These are phyloP conservation scores for Amphipoea oculea DNA, from an alignment of 2,888 invertebrate genomes.

Conservation along the genomic window DNA sequence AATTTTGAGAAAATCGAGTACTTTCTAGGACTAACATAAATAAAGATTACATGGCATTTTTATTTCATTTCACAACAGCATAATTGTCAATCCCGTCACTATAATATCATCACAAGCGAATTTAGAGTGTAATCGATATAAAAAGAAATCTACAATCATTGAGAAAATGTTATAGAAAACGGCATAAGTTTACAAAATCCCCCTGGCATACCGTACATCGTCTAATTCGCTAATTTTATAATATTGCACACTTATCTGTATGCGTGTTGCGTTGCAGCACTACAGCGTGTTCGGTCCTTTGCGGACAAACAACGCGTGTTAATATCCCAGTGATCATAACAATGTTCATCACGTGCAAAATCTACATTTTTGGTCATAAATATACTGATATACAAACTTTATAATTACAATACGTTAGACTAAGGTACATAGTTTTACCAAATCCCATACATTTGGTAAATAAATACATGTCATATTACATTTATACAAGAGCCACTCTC, in stretches of 20 bases:
- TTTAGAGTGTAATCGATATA: slow-evolving; percentile 32
- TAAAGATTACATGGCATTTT: slow-evolving; percentile 56
- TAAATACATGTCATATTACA: slow-evolving; percentile 73
- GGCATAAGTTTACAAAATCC: slow-evolving; percentile 41
- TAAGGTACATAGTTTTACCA: slow-evolving; percentile 68
- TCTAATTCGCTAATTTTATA: slow-evolving; percentile 46
- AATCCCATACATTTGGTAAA: slow-evolving; percentile 72
- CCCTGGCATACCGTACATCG: slow-evolving; percentile 55
- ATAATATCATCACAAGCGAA: slow-evolving; percentile 46
- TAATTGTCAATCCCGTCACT: slow-evolving; percentile 31
- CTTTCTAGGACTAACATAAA: slow-evolving; percentile 22
- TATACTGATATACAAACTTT: slow-evolving; percentile 87
- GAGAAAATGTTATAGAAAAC: slow-evolving; percentile 48
- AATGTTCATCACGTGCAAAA: slow-evolving; percentile 83
- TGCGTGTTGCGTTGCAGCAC: slow-evolving; percentile 44
- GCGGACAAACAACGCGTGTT: slow-evolving; percentile 27
- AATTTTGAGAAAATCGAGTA: slow-evolving; percentile 24
- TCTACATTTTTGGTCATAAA: slow-evolving; percentile 88
- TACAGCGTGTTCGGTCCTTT: slow-evolving; percentile 8
- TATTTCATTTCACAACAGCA: slow-evolving; percentile 7
- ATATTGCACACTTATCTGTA: slow-evolving; percentile 30
- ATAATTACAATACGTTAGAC: slow-evolving; percentile 71
- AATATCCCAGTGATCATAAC: slow-evolving; percentile 76
- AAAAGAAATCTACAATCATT: slow-evolving; percentile 48
- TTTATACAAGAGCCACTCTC: slow-evolving; percentile 69